Evolutionary conservation across 2,797 vertebrate species (phyloP), one percentile per base, ranked within the genome.

Genomic region (Melopsittacus undulatus): DNA sequence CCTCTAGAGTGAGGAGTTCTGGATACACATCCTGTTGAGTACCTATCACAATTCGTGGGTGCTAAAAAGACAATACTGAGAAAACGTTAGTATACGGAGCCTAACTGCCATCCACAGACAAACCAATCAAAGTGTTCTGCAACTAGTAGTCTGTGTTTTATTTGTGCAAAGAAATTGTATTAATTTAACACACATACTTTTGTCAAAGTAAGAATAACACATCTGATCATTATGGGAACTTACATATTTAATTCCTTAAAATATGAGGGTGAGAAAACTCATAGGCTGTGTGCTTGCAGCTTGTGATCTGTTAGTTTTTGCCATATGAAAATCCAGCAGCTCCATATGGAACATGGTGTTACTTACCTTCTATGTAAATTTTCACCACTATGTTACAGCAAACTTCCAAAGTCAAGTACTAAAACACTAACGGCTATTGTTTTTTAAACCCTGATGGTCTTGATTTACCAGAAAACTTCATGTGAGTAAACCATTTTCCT

Each of bases 1-100:
- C 14, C 32, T 77, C 88, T 70, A 87, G 30, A 83, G 69, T 88
- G 70, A 91, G 76, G 90, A 95, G 64, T 81, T 87, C 79, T 59
- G 82, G 49, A 83, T 66, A 63, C 27, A 89, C 73, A 52, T 42
- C 81, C 62, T 89, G 24, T 51, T 54, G 78, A 84, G 87, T 54
- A 81, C 57, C 85, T 89, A 82, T 30, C 48, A 74, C 30, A 87
- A 62, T 45, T 67, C 86, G 30, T 40, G 45, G 80, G 69, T 72
- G 52, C 83, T 48, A 52, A 84, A 92, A 83, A 94, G 62, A 43
- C 36, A 89, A 76, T 40, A 64, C 43, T 61, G 43, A 89, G 54
- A 54, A 78, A 74, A 90, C 12, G 63, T 29, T 11, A 78, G 15
- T 15, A 42, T 32, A 66, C 10, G 17, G 48, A 77, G 6, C 36